These are phyloP conservation scores for Tyto alba DNA, from an alignment of 2,113 vertebrate genomes.

Conservation along the genomic window DNA sequence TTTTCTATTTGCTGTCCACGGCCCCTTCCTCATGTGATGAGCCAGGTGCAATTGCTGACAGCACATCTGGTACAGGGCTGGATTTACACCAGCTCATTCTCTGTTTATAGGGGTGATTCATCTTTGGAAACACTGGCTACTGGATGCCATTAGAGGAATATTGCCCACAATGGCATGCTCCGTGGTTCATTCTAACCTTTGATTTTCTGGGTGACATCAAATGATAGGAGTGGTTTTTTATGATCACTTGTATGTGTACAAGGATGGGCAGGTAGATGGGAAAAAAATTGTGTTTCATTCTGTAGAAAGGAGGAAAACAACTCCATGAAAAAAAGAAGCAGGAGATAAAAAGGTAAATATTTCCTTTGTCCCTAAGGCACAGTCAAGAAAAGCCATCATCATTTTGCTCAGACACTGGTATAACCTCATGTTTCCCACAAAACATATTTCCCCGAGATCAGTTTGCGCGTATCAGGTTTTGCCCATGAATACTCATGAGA, in stretches of 20 bases:
- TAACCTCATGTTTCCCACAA: conserved; percentile 21
- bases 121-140: not conserved
- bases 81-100: not conserved
- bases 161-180: not conserved
- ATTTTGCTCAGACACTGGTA: conserved; percentile 3
- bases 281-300: not conserved
- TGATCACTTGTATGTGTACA: not conserved
- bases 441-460: not conserved
- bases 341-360: conserved; percentile 14
- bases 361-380: conserved; percentile 4
- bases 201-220: not conserved
- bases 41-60: not conserved
- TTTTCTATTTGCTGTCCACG: not conserved
- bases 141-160: not conserved
- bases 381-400: conserved; percentile 8
- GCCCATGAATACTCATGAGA: conserved; percentile 63
- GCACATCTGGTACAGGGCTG: not conserved
- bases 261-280: not conserved
- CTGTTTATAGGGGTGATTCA: not conserved
- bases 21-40: not conserved
- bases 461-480: conserved; percentile 48
- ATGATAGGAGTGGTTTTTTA: not conserved
- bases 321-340: not conserved
- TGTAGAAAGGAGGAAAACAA: not conserved
- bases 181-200: not conserved